Evolutionary conservation across 2,797 vertebrate genomes (phyloP), one percentile per base, ranked within the genome.

Genomic region (Odontamblyopus lacepedii): DNA sequence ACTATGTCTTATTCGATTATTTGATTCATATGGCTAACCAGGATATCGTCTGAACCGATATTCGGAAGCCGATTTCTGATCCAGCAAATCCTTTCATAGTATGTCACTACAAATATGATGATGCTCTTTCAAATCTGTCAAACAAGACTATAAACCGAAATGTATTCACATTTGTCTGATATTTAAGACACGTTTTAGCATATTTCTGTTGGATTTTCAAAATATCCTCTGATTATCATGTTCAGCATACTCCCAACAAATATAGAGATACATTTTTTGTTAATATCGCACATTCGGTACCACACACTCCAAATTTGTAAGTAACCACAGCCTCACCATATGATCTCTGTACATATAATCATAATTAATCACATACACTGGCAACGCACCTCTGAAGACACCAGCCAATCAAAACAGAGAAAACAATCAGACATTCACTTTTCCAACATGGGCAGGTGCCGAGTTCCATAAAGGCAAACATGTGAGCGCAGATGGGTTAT

Each of bases 401-500:
- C 38, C 64, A 63, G 38, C 70, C 12, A 63, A 60, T 29, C 59
- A 51, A 63, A 38, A 69, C 57, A 55, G n/a, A 23, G 74, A 35
- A 78, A 32, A 6, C 67, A 60, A 15, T 76, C 74, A 69, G 63
- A 35, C 30, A 16, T n/a, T 6, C 73, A 63, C 70, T 69, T 65
- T 66, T 70, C 66, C 73, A 81, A 77, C 67, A 55, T 19, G 32
- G 62, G 32, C 86, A 85, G 88, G 83, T 90, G 88, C 73, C n/a
- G 61, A 32, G 26, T 84, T 78, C 80, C 69, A 84, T 89, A 72
- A 85, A 87, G 73, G 74, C 67, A 85, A 87, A 85, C 78, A 80
- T 48, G 27, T 74, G 72, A 78, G 71, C 78, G 74, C 86, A 88
- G 88, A 89, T 88, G 88, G 87, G 86, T 76, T 87, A 82, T 27